These are phyloP conservation scores for Zygothrica quintamaculata DNA, from an alignment of 2,888 invertebrate species.

Conservation along the genomic window DNA sequence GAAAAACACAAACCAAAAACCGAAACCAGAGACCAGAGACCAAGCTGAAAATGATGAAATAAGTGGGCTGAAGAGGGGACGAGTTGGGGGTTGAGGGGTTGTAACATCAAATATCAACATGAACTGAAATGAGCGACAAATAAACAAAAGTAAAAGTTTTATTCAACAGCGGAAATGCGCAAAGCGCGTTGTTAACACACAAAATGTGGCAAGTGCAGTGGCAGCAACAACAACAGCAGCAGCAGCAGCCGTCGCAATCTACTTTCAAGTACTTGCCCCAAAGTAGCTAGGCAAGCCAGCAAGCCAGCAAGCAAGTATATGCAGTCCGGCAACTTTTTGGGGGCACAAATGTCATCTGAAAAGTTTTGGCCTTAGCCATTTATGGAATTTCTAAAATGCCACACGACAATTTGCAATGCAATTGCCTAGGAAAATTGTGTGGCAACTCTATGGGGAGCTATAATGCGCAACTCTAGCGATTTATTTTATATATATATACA, in stretches of 20 bases:
- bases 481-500: background rate
- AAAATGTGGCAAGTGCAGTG: slow-evolving; percentile 57
- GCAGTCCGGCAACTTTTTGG: background rate
- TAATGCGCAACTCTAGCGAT: slow-evolving; percentile 8
- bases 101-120: slow-evolving; percentile 57
- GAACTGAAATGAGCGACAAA: slow-evolving; percentile 77
- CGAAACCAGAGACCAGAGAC: slow-evolving; percentile 24
- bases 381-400: slow-evolving; percentile 70
- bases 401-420: slow-evolving; percentile 52
- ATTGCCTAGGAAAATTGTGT: slow-evolving; percentile 26
- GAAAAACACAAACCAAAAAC: too few species aligned
- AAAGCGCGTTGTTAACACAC: slow-evolving; percentile 70
- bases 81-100: too few species aligned
- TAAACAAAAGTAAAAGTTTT: slow-evolving; percentile 77
- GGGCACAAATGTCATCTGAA: slow-evolving; percentile 56
- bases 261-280: too few species aligned
- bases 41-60: slow-evolving; percentile 67
- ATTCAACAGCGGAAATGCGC: slow-evolving; percentile 68
- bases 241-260: too few species aligned
- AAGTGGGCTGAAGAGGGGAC: too few species aligned
- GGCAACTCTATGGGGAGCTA: slow-evolving; percentile 6
- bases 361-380: slow-evolving; percentile 71
- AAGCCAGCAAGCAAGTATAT: too few species aligned
- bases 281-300: too few species aligned
- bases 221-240: slow-evolving; percentile 7